phyloP scores from a whole-genome alignment of 2,888 invertebrate species.

The Neelides folsomi region DNA sequence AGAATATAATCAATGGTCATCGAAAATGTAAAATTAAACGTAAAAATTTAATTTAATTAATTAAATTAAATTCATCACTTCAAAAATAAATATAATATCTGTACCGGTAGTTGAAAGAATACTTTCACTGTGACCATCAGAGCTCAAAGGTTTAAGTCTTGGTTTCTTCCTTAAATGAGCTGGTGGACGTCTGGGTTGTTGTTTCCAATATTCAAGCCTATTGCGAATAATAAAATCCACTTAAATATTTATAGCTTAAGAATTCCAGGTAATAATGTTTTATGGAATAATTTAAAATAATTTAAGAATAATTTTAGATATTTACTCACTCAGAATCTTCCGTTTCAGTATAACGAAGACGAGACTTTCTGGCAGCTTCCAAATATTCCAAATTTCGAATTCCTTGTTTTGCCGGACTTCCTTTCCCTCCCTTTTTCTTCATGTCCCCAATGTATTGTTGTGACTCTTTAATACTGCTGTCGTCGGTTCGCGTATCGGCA shows the following conservation, averaged over 20 bases:
- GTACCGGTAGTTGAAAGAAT: slow-evolving; percentile 20
- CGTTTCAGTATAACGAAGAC: slow-evolving; percentile 24
- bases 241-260: too few species aligned
- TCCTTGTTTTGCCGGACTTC: too few species aligned
- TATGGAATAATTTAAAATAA: background rate
- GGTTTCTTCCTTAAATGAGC: slow-evolving; percentile 23
- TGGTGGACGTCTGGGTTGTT: slow-evolving; percentile 25
- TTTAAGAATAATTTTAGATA: background rate
- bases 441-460: too few species aligned
- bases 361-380: slow-evolving; percentile 35
- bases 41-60: background rate
- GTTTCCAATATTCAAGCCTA: slow-evolving; percentile 30
- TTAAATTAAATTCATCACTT: background rate
- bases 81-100: background rate
- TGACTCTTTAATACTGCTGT: slow-evolving; percentile 42
- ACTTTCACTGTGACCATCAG: slow-evolving; percentile 22
- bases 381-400: too few species aligned
- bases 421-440: too few species aligned
- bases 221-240: too few species aligned
- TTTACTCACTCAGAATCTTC: slow-evolving; percentile 31
- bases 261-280: too few species aligned
- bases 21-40: background rate
- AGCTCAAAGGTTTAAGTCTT: slow-evolving; percentile 10
- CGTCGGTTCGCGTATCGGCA: slow-evolving; percentile 51
- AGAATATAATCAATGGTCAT: slow-evolving; percentile 4